Base-by-base conservation (phyloP, 2,888 invertebrate species). In the Oligia latruncula region DNA sequence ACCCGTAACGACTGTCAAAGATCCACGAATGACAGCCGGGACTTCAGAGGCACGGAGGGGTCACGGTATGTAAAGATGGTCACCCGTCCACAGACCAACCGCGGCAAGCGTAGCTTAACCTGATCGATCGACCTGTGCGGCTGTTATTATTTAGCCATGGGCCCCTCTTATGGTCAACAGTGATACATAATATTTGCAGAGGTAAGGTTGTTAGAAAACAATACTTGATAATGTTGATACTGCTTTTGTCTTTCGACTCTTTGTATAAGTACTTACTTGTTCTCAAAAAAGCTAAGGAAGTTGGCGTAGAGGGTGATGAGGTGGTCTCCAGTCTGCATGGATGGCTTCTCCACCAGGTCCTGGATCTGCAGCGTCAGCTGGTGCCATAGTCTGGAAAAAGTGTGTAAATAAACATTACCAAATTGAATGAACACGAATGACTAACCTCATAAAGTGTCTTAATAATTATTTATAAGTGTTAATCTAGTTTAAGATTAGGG, bases 211-310 rank as follows among this genome's bases (percentile, higher is more conserved):
- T 52, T 20, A 20, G 20, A 52, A 52, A 52, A n/a, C 58, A 60
- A 60, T 60, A 11, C 4, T 60, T 60, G 11, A 52, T 52, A 52
- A 52, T 52, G 52, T 52, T 52, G 17, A 52, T 20, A 20, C 3
- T 13, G 17, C 11, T 20, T 29, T 71, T 11, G 17, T n/a, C 11
- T 20, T 60, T 3, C n/a, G 5, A 29, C 29, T 29, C 29, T 29
- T 29, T 29, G 29, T 9, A 20, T 43, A 29, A 29, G 29, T 29
- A 97, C 98, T 98, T 96, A 99, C 99, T 99, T 99, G 96, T 98
- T 99, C 96, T 99, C 99, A 96, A 99, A 99, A 66, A 98, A 98
- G 73, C 98, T 97, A 78, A 99, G 97, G 92, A 99, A 99, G 93
- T 99, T 99, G 91, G 98, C 98, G 95, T 99, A 99, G 40, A 99